Evolutionary conservation across 2,113 vertebrate genomes (phyloP), one percentile per base, ranked within the genome.

Genomic region (Philantomba maxwellii): DNA sequence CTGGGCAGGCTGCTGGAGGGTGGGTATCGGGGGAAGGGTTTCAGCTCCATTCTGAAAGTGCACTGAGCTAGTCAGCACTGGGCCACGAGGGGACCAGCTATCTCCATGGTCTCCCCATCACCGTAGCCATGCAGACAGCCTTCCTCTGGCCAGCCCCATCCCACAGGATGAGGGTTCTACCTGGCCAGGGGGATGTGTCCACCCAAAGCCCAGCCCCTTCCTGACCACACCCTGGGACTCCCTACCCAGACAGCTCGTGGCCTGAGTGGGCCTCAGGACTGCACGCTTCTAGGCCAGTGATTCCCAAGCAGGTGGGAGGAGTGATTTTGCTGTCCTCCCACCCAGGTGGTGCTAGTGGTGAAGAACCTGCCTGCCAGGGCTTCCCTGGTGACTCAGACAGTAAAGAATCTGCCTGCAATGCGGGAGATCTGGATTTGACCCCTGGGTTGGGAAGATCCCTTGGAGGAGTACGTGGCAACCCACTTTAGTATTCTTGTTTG

Each of bases 101-200:
- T 7, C 14, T 19, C 16, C 0, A 0, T 1, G 10, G 66, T 14
- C 60, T 17, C 60, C 80, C 1, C 2, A 1, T 28, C 11, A 2
- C 75, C 7, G 25, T 26, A 25, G 33, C 17, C 7, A 13, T 16
- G 28, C 26, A 43, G 28, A 15, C 62, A 30, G 89, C 19, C 62
- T 84, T 39, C 45, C 64, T 73, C 62, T 28, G 55, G 16, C 23
- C 53, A 43, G 43, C 3, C 23, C n/a, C 14, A 3, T 19, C 45
- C 53, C 9, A 14, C 0, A 3, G 19, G 43, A 15, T 0, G 7
- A 39, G 30, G 15, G 12, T n/a, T 57, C 23, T 43, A 47, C 16
- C 43, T 28, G 26, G 28, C 25, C 17, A 45, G n/a, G 33, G 60
- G 30, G 3, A 43, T 4, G 13, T 6, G 28, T 16, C 89, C 26